These are phyloP conservation scores for Drosophila sp. DNA, from an alignment of 1,140 invertebrate genomes.

Conservation along the genomic window DNA sequence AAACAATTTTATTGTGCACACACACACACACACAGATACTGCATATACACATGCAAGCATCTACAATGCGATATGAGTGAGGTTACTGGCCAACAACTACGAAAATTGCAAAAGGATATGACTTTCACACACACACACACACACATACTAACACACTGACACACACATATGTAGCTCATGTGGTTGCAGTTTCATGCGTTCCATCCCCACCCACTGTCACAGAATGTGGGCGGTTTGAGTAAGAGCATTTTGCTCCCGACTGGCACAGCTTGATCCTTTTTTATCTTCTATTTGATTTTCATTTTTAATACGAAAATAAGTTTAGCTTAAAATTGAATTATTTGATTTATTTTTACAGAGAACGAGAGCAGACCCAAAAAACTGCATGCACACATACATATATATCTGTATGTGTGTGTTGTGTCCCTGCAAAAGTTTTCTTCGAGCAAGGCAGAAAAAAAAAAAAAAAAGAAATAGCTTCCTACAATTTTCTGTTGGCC, in stretches of 20 bases:
- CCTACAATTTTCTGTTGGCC: conserved; percentile 63
- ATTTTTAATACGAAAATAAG: conserved; percentile 82
- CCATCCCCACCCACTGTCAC: conserved; percentile 66
- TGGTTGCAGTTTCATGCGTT: conserved; percentile 77
- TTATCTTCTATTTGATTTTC: conserved; percentile 82
- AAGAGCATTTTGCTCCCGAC: conserved; percentile 48
- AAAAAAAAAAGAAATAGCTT: conserved; percentile 51
- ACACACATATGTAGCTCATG: conserved; percentile 33
- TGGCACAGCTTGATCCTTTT: conserved; percentile 79
- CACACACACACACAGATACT: conserved; percentile 19
- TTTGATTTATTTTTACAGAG: conserved; percentile 75
- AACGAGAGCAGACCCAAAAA: conserved; percentile 9
- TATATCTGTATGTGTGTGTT: conserved; percentile 11
- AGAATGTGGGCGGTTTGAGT: conserved; percentile 25
- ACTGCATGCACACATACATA: background rate
- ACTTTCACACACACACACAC: conserved; percentile 43
- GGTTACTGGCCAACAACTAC: conserved; percentile 71
- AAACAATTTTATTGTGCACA: conserved; percentile 77
- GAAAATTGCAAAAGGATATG: conserved; percentile 79
- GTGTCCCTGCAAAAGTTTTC: conserved; percentile 66
- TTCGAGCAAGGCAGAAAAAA: conserved; percentile 30
- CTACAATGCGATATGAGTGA: conserved; percentile 71
- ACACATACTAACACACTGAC: conserved; percentile 18
- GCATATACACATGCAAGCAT: conserved; percentile 27
- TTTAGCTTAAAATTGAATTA: conserved; percentile 82